These are phyloP conservation scores for Eristalis arbustorum DNA, from an alignment of 2,888 invertebrate species.

Conservation along the genomic window DNA sequence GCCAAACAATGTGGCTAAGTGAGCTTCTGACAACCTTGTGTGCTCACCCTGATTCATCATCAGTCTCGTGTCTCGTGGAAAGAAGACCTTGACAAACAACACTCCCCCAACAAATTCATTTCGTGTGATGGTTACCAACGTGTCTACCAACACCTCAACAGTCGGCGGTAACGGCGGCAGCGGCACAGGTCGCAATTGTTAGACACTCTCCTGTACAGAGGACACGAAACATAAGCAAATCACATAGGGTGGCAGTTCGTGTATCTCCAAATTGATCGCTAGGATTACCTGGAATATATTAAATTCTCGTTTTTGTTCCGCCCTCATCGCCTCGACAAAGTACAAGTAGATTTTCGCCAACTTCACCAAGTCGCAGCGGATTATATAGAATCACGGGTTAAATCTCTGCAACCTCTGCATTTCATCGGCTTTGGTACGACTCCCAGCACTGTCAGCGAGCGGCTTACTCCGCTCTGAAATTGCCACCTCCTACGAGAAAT, in stretches of 20 bases:
- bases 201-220: conserved; percentile 9
- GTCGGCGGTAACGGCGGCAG: background rate
- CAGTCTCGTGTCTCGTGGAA: conserved; percentile 1
- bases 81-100: background rate
- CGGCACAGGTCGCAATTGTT: conserved; percentile 6
- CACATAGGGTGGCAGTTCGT: conserved; percentile 15
- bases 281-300: conserved; percentile 58
- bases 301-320: conserved; percentile 15
- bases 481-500: background rate
- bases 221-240: conserved; percentile 13
- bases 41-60: conserved; percentile 1
- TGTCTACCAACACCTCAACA: conserved; percentile 36
- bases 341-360: conserved; percentile 27
- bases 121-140: conserved; percentile 25
- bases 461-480: conserved; percentile 30
- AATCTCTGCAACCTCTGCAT: conserved; percentile 42
- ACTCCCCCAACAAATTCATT: background rate
- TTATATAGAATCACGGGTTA: conserved; percentile 39
- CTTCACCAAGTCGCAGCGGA: conserved; percentile 21
- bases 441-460: conserved; percentile 17
- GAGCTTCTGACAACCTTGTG: background rate
- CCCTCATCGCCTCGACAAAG: background rate
- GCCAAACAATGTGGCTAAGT: background rate
- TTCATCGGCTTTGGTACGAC: conserved; percentile 20
- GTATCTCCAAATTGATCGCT: conserved; percentile 55